These are phyloP conservation scores for Physella acuta DNA, from an alignment of 1,140 invertebrate species.

Conservation along the genomic window DNA sequence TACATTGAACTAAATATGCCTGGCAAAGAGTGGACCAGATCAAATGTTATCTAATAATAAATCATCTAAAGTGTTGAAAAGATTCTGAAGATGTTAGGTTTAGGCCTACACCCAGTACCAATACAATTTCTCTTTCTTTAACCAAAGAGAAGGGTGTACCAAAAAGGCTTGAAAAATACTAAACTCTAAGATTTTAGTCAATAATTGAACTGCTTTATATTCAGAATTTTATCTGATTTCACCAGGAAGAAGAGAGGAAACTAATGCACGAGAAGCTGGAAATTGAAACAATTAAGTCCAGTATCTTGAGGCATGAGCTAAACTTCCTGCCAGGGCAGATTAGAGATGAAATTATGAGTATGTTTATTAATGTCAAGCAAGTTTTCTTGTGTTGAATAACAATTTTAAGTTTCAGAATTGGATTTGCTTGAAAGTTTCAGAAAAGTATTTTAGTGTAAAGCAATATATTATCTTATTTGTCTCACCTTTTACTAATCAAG, in stretches of 20 bases:
- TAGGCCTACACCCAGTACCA: not conserved
- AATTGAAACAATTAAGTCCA: constrained; percentile 56
- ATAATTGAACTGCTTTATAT: not conserved
- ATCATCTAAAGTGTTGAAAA: not conserved
- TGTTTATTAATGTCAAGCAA: constrained; percentile 10
- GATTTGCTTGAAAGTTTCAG: not conserved
- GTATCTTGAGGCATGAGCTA: constrained; percentile 51
- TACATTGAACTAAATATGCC: not conserved
- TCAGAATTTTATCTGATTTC: constrained; percentile 1
- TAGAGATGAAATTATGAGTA: constrained; percentile 55
- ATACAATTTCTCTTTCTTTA: not conserved
- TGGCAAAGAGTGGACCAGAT: not conserved
- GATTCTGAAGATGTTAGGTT: too few species aligned
- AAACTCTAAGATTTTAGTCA: not conserved
- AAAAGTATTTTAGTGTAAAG: not conserved
- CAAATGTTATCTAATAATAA: not conserved
- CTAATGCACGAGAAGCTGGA: constrained; percentile 51
- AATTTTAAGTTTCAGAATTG: too few species aligned
- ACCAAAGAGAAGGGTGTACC: not conserved
- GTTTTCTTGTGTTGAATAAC: too few species aligned
- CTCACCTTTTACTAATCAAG: too few species aligned
- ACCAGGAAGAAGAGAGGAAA: constrained; percentile 46
- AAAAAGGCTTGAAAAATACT: not conserved
- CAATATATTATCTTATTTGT: constrained; percentile 1
- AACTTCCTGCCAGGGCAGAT: constrained; percentile 50